A percentile compares a stretch with the other conserved stretches of the same genome.
Evolutionary conservation across 2,113 vertebrate genomes (phyloP).

Genomic region (Etheostoma cragini): DNA sequence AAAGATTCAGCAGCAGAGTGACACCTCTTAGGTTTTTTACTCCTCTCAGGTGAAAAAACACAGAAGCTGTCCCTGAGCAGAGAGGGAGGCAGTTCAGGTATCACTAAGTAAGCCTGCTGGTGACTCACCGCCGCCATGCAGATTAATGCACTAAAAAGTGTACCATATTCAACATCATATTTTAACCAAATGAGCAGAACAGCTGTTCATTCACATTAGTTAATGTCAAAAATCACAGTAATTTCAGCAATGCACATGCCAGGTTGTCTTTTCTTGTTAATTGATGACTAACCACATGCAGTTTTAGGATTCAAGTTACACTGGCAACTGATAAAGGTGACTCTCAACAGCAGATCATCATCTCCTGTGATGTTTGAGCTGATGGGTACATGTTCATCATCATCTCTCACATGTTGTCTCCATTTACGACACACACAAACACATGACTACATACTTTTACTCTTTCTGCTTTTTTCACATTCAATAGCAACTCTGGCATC

Average conservation of each 20-base stretch:
- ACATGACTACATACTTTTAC: not conserved
- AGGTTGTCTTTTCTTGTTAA: slow-evolving; percentile 15
- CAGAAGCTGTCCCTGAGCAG: slow-evolving; percentile 6
- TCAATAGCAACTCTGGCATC: not conserved
- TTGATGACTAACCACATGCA: slow-evolving; percentile 17
- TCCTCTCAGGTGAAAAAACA: slow-evolving; percentile 36
- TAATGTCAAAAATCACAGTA: slow-evolving; percentile 15
- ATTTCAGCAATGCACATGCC: not conserved
- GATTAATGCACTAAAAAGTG: slow-evolving; percentile 9
- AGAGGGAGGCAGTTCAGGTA: slow-evolving; percentile 35
- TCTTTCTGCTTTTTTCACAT: not conserved
- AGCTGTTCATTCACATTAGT: not conserved
- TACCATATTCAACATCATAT: not conserved
- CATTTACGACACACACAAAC: not conserved
- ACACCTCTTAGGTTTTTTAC: not conserved
- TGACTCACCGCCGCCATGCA: slow-evolving; percentile 38
- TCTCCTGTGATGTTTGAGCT: slow-evolving; percentile 1
- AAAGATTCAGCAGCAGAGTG: slow-evolving; percentile 40
- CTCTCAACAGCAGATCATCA: slow-evolving; percentile 14
- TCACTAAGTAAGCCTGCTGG: slow-evolving; percentile 33
- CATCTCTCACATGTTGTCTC: not conserved
- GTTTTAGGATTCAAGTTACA: not conserved
- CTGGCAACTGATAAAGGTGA: slow-evolving; percentile 1
- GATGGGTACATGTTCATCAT: not conserved
- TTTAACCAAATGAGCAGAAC: not conserved